These are phyloP conservation scores for Enteromius mattozi DNA, from an alignment of 2,797 vertebrate species.

Conservation along the genomic window DNA sequence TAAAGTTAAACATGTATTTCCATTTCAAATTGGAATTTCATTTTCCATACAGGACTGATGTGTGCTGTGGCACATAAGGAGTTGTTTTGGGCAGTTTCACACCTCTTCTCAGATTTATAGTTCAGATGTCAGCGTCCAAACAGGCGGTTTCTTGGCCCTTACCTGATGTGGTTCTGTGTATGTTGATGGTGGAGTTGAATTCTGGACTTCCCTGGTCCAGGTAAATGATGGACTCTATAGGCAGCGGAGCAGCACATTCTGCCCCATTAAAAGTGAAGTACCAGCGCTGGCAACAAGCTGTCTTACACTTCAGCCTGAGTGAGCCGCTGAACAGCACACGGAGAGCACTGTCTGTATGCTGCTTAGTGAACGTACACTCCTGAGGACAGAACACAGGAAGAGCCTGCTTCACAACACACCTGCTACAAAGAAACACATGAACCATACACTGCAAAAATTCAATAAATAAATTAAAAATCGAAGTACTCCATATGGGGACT, in stretches of 20 bases:
- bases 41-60: neutral
- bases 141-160: neutral
- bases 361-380: constrained; percentile 97
- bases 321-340: constrained; percentile 95
- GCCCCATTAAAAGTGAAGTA: constrained; percentile 99
- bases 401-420: neutral
- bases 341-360: constrained; percentile 89
- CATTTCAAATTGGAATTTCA: neutral
- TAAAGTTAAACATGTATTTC: neutral
- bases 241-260: constrained; percentile 92
- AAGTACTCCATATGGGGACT: neutral
- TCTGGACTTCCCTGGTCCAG: constrained; percentile 96
- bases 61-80: neutral
- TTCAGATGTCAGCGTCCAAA: neutral
- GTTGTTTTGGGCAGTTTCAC: neutral
- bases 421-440: neutral
- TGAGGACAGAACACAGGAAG: constrained; percentile 22
- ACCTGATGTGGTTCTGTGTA: constrained; percentile 79
- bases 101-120: neutral
- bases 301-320: constrained; percentile 93
- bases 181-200: constrained; percentile 98
- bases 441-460: neutral
- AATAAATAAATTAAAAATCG: neutral
- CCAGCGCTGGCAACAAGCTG: constrained; percentile 95
- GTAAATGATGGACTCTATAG: constrained; percentile 97